Evolutionary conservation across 2,888 invertebrate genomes (phyloP), one percentile per base, ranked within the genome.

Genomic region (Caenorhabditis uteleia): DNA sequence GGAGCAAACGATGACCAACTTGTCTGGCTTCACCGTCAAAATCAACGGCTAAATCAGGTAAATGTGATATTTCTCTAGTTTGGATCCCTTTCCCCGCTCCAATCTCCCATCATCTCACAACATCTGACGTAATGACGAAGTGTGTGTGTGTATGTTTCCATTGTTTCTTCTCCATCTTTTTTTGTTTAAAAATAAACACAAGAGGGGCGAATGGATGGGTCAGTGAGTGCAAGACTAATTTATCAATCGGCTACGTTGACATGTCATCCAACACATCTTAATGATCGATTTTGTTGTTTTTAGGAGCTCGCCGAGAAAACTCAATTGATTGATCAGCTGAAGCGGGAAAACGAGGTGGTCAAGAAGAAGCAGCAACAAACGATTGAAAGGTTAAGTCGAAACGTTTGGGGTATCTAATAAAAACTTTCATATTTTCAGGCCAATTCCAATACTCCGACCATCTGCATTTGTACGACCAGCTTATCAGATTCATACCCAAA

Each of bases 251-350:
- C 46, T 45, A 40, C 50, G 42, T 33, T n/a, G 36, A 51, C 47
- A 51, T 58, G 55, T 50, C 46, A 40, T 25, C 39, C 34, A 29
- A 60, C 55, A 50, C 54, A 45, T 64, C 36, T 20, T 20, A 53
- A 57, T 54, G 48, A 58, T 64, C 46, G 57, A 57, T 61, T n/a
- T 36, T 33, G 47, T 48, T 57, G 46, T 57, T 64, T 53, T 42
- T 54, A 85, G 83, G 85, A 84, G 61, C 78, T 85, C 20, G 78
- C 79, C 7, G 78, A 82, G 50, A 84, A 83, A 62, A 77, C 79
- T 20, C 81, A 83, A 25, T 80, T 77, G 55, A 83, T 85, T 18
- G 77, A 83, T 26, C 82, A 84, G 59, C 75, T 85, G 42, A 64
- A 61, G 42, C 53, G 64, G 39, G 71, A 68, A 46, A 72, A 68